Conservation (phyloP, 2,113 vertebrate genomes). For the Montifringilla adamsi region DNA sequence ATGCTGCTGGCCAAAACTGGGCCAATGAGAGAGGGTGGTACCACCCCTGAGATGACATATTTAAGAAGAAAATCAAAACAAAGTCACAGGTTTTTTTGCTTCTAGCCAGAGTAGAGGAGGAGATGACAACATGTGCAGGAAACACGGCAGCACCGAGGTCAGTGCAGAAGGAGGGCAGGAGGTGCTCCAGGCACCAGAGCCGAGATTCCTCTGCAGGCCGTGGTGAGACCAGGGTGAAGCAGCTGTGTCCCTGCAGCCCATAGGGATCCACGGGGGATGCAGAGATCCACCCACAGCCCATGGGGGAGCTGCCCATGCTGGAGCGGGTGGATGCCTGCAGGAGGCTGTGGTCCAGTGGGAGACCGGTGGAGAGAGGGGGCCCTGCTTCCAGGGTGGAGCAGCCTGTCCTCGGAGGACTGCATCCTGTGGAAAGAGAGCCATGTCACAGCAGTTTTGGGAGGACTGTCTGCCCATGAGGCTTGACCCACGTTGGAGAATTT, state of each 20-base stretch:
- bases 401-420: not conserved
- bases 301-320: not conserved
- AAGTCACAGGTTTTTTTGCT: not conserved
- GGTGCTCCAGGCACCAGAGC: accelerated
- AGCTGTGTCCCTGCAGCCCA: not conserved
- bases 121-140: not conserved
- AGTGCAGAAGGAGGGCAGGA: not conserved
- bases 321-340: not conserved
- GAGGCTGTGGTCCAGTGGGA: not conserved
- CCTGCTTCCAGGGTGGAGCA: not conserved
- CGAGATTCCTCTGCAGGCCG: not conserved
- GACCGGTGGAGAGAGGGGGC: accelerated
- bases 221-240: not conserved
- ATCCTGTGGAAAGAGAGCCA: not conserved
- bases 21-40: not conserved
- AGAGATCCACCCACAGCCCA: too few species aligned
- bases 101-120: not conserved
- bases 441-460: not conserved
- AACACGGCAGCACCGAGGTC: too few species aligned
- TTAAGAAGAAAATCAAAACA: not conserved
- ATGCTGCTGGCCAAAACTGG: not conserved
- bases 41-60: accelerated
- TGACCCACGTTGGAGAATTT: not conserved
- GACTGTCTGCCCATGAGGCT: not conserved
- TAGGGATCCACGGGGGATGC: not conserved